phyloP scores from a whole-genome alignment of 2,888 invertebrate genomes.

The Steromphala cineraria region DNA sequence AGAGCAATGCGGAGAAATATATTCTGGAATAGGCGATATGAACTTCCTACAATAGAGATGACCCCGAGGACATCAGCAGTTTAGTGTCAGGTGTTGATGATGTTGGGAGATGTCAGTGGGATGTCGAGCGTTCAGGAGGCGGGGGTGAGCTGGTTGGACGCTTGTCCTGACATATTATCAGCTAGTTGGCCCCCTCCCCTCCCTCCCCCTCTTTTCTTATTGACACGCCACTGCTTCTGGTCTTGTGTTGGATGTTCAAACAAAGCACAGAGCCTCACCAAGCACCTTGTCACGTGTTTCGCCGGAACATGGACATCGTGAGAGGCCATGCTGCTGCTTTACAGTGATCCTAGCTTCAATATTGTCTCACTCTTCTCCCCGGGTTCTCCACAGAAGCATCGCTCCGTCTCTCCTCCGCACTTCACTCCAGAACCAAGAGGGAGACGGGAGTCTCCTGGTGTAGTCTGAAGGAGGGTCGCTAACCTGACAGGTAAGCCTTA shows the following conservation, averaged over 20 bases:
- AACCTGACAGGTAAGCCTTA: neutral
- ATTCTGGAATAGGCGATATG: no score
- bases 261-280: neutral
- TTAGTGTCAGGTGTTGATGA: neutral
- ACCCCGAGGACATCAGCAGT: no score
- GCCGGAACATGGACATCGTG: neutral
- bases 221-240: neutral
- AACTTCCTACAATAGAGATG: no score
- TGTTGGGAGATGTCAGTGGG: neutral
- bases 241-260: neutral
- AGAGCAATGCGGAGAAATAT: no score
- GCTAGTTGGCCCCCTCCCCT: neutral
- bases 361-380: conserved; percentile 7
- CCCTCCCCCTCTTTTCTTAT: neutral
- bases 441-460: neutral
- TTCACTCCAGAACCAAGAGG: neutral
- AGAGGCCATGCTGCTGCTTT: neutral
- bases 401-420: neutral
- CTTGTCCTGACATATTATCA: neutral
- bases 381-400: neutral
- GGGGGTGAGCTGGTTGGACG: neutral
- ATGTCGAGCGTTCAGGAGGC: neutral
- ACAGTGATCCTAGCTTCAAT: conserved; percentile 14
- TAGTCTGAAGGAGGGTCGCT: neutral
- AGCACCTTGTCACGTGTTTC: conserved; percentile 13